phyloP scores from a whole-genome alignment of 2,797 vertebrate genomes.

The Cyclura pinguis region DNA sequence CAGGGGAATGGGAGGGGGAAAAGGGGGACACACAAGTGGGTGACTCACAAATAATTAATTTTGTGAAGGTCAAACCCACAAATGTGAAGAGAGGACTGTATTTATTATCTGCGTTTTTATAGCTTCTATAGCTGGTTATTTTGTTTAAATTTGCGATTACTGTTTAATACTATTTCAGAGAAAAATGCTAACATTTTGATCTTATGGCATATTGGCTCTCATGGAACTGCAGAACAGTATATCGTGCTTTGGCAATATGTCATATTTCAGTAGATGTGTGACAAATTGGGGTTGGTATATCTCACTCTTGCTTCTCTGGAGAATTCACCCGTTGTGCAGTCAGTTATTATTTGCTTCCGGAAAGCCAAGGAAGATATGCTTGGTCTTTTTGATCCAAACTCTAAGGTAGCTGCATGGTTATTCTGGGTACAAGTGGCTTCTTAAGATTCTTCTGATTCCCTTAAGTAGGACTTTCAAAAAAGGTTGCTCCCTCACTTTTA shows the following conservation, averaged over 20 bases:
- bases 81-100: too few species aligned
- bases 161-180: slow-evolving; percentile 55
- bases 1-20: too few species aligned
- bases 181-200: slow-evolving; percentile 69
- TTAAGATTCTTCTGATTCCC: background rate
- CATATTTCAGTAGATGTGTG: slow-evolving; percentile 28
- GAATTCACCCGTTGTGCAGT: slow-evolving; percentile 6
- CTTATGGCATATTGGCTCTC: slow-evolving; percentile 56
- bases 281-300: slow-evolving; percentile 50
- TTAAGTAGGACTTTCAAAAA: background rate
- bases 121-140: slow-evolving; percentile 58
- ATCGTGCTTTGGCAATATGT: slow-evolving; percentile 47
- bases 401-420: background rate
- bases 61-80: too few species aligned
- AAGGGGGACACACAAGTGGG: too few species aligned
- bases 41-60: too few species aligned
- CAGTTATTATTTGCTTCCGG: slow-evolving; percentile 32
- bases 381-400: slow-evolving; percentile 46
- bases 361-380: slow-evolving; percentile 35
- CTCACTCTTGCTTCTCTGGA: slow-evolving; percentile 34
- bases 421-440: background rate
- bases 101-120: slow-evolving; percentile 54
- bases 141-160: slow-evolving; percentile 61
- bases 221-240: slow-evolving; percentile 40
- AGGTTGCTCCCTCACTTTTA: background rate